phyloP scores from a whole-genome alignment of 2,113 vertebrate genomes.

The Tilapia sparmanii region DNA sequence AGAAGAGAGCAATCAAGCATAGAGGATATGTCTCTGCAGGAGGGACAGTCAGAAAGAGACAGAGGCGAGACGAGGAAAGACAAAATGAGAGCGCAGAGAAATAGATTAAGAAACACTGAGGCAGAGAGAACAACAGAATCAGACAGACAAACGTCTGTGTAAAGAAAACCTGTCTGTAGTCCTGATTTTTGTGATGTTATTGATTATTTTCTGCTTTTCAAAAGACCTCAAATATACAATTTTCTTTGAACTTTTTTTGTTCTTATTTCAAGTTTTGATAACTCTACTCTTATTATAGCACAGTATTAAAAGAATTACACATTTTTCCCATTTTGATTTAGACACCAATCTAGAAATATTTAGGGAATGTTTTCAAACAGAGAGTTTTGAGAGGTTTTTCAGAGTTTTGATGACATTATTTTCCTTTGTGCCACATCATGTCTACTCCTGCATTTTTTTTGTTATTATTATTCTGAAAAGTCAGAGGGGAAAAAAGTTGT shows the following conservation, averaged over 20 bases:
- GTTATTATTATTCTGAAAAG: not conserved
- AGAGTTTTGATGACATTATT: not conserved
- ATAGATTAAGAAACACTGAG: conserved; percentile 2
- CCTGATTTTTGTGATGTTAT: conserved; percentile 7
- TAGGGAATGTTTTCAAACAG: not conserved
- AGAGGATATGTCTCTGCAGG: conserved; percentile 43
- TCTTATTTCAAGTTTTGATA: not conserved
- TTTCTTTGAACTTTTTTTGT: not conserved
- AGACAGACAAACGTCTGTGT: not conserved
- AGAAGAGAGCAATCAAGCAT: conserved; percentile 57
- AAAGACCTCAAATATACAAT: not conserved
- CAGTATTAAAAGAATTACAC: not conserved
- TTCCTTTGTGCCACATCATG: not conserved
- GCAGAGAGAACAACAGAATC: not conserved
- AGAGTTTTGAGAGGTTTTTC: not conserved
- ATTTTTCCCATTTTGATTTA: not conserved
- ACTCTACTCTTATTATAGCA: not conserved
- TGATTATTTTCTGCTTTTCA: not conserved
- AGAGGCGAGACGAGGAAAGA: not conserved
- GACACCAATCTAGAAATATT: not conserved
- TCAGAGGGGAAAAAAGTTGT: not conserved
- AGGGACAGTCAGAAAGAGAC: conserved; percentile 19
- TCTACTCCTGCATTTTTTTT: not conserved
- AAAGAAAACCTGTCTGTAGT: not conserved
- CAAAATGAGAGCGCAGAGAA: not conserved